Evolutionary conservation across 2,888 invertebrate genomes (phyloP), one percentile per base, ranked within the genome.

Genomic region (Julus scandinavius): DNA sequence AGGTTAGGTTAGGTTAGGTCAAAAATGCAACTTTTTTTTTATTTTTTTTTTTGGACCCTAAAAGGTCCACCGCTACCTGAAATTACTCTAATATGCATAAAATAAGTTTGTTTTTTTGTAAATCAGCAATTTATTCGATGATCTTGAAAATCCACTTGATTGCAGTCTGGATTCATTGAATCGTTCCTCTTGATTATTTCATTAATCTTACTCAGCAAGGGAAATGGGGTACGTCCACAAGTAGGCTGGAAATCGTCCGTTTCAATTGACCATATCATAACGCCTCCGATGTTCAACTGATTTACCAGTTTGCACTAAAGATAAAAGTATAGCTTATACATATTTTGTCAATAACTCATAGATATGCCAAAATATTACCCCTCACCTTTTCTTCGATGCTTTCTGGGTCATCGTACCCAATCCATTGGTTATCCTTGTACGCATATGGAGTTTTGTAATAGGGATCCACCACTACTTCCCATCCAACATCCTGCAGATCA

Each of bases 351-450:
- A 17, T 13, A 2, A 54, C 54, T 13, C 54, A 17, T 13, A 54
- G 4, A 15, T 54, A 54, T 54, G 45, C 0, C 0, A 2, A 45
- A 7, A 45, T 29, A 17, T 5, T 17, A 54, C 6, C 13, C 29
- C 86, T 86, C 90, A 97, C 95, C 94, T 97, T 97, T 72, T 94
- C 94, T 40, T 94, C 94, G 85, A 97, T 94, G 17, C 97, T 96
- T 38, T 94, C 93, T 0, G 95, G 94, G 91, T 96, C 95, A 90
- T 97, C 97, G 91, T 95, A 97, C 0, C 95, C 93, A 17, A 97
- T 95, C 88, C 97, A 95, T 40, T 86, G 80, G 15, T 63, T 87
- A 7, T 40, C 87, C 41, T 94, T 94, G 0, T 94, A 92, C 1
- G 95, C 94, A 90, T 93, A 95, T 1, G 95, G 94, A 88, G 95